These are phyloP conservation scores for Brachionus rotundiformis DNA, from an alignment of 1,140 invertebrate genomes.

Conservation along the genomic window DNA sequence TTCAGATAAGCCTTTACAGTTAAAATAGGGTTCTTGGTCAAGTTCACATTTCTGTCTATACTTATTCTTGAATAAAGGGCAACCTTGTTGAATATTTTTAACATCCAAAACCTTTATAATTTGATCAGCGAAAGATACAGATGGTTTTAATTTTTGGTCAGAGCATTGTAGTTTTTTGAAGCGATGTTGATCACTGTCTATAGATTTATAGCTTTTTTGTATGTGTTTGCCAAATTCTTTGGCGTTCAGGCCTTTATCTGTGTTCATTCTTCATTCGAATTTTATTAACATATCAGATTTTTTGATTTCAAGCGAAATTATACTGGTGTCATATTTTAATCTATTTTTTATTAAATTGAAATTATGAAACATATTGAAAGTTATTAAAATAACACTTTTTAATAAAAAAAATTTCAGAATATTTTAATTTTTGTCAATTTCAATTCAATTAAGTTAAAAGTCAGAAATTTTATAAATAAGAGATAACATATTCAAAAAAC, in stretches of 20 bases:
- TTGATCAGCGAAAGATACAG: neutral
- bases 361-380: constrained; percentile 2
- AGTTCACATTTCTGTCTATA: neutral
- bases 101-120: neutral
- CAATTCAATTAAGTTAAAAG: too few species aligned
- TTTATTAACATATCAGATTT: neutral
- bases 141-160: neutral
- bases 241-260: neutral
- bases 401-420: too few species aligned
- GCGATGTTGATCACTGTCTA: neutral
- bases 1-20: neutral
- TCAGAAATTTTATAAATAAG: too few species aligned
- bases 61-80: neutral
- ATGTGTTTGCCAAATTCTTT: too few species aligned
- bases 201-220: neutral
- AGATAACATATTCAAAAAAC: too few species aligned
- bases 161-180: neutral
- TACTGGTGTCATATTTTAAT: neutral
- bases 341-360: neutral
- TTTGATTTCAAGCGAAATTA: neutral
- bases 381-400: neutral
- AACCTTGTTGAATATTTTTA: neutral
- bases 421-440: too few species aligned
- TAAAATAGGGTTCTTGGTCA: constrained; percentile 10
- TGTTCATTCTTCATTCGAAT: neutral